Evolutionary conservation across 2,888 invertebrate species (phyloP), one percentile per base, ranked within the genome.

Genomic region (Lissonota sp.): DNA sequence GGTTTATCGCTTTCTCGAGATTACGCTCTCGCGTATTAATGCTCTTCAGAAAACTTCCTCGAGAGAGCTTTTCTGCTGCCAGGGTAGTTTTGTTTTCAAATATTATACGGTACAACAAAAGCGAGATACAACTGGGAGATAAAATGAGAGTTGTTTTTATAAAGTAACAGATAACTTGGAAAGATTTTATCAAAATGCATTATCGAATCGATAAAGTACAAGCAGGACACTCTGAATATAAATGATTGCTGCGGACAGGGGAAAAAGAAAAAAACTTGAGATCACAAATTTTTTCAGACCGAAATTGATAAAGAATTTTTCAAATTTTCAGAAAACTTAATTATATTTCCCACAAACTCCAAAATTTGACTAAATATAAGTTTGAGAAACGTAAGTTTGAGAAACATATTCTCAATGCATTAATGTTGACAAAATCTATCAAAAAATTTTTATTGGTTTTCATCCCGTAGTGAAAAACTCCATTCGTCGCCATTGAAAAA

Each of bases 1-100:
- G 86, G 83, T 88, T 88, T 88, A 89, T 88, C 83, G 86, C 85
- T 79, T 80, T 73, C 78, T 70, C 70, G 67, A 75, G 77, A 74
- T 81, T 74, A 66, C 78, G 57, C 39, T 16, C 51, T 75, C 49
- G 44, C 26, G 12, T 40, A 26, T 26, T 26, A 26, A 26, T 26
- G 26, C 71, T 75, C 51, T 60, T 12, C 7, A n/a, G 53, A 46
- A 57, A 62, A 14, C 51, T 55, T 44, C 72, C 57, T 16, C 60
- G 60, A 60, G 60, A 44, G 66, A 71, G 76, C 66, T 80, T 76
- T 64, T 62, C 67, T 72, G 58, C 75, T 58, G 26, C 64, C 63
- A 49, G 39, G 62, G 46, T 16, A 42, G 49, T 67, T 58, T 75
- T 60, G 39, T 70, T 44, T 64, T 51, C 26, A 40, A 44, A 57